Evolutionary conservation across 53 echinoderm and acorn worm genomes (phyloP), one percentile per base, ranked within the genome.

Genomic region (Arbacia lixula): DNA sequence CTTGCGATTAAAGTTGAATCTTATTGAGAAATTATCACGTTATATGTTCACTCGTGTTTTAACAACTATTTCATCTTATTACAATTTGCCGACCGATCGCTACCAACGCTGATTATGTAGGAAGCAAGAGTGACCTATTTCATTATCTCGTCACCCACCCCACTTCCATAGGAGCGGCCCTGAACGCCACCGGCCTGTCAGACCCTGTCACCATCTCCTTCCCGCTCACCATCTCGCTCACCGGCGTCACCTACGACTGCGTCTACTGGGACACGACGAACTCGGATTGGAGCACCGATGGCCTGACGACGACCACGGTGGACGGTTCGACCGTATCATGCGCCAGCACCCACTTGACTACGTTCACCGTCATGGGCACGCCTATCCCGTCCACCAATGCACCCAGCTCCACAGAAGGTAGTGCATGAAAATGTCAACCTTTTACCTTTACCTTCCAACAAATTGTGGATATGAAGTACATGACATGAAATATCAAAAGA

Each of bases 161-260:
- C n/a, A n/a, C n/a, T n/a, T n/a, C 42, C 25, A n/a, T 81, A 93
- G 95, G 85, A 68, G 87, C 50, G 32, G 72, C 64, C 29, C 35
- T 95, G 27, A 91, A 93, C 49, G 85, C 93, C 32, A 86, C 87
- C 17, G 93, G 67, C 53, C 89, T 95, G 58, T 57, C 68, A 26
- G 85, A 50, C 31, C 89, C 91, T 0, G 72, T 95, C 54, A 72
- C 66, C 41, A 66, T 95, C 0, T 53, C 57, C 11, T 87, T 95
- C 75, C 90, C 93, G 11, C 61, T 95, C 17, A 88, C 90, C 17
- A 83, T 76, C 68, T 9, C 62, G 3, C 60, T 85, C n/a, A 53
- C 63, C n/a, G 72, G 69, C 26, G 87, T 86, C 28, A 66, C 80
- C 33, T 86, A 89, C 37, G 64, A 43, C 50, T 95, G 91, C 35